These are phyloP conservation scores for Agapostemon virescens DNA, from an alignment of 2,888 invertebrate genomes.

Conservation along the genomic window DNA sequence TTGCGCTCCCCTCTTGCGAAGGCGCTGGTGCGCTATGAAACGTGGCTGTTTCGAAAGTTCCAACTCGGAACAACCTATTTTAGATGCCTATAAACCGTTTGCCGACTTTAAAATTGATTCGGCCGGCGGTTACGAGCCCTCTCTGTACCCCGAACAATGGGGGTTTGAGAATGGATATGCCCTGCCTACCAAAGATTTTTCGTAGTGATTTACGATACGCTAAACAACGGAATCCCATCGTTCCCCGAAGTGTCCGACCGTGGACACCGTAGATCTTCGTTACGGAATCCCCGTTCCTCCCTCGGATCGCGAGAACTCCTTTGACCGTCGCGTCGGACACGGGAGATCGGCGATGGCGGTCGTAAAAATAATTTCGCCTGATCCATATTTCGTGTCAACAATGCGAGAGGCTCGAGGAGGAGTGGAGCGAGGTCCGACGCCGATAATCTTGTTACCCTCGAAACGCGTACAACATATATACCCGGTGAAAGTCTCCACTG, in stretches of 20 bases:
- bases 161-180: background rate
- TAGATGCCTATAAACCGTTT: constrained; percentile 58
- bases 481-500: constrained; percentile 64
- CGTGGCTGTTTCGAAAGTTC: constrained; percentile 69
- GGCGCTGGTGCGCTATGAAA: constrained; percentile 63
- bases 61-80: constrained; percentile 64
- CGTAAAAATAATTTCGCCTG: constrained; percentile 13
- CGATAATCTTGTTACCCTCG: constrained; percentile 68
- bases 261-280: background rate
- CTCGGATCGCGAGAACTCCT: background rate
- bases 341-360: background rate
- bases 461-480: constrained; percentile 56
- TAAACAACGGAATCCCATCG: background rate
- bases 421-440: constrained; percentile 40
- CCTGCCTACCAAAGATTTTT: background rate
- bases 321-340: background rate
- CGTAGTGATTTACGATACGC: constrained; percentile 12
- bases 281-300: background rate
- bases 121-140: constrained; percentile 13
- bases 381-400: constrained; percentile 16
- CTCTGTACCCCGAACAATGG: constrained; percentile 16
- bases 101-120: constrained; percentile 41
- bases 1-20: constrained; percentile 61
- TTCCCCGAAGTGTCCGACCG: background rate
- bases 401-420: constrained; percentile 24